These are phyloP conservation scores for Patagioenas fasciata DNA, from an alignment of 2,113 vertebrate genomes.

Conservation along the genomic window DNA sequence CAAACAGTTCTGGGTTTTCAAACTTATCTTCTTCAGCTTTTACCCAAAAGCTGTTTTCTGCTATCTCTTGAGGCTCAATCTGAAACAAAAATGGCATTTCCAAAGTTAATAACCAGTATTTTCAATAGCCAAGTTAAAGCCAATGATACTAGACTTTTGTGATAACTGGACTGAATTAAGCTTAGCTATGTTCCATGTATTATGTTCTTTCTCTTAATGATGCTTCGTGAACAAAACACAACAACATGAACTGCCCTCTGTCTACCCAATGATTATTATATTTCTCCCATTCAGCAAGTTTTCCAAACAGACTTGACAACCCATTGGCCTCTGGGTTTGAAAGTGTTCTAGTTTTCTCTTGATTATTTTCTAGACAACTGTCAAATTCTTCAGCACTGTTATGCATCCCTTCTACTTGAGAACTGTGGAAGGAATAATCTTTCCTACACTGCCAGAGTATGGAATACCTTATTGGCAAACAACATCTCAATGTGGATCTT, in stretches of 20 bases:
- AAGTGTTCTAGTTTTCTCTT: background rate
- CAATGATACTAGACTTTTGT: fast-evolving
- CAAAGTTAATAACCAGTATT: background rate
- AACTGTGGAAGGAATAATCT: background rate
- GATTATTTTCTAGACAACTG: background rate
- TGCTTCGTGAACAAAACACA: background rate
- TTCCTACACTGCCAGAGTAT: background rate
- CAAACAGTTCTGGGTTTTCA: slow-evolving; percentile 91
- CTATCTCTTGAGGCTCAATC: slow-evolving; percentile 94
- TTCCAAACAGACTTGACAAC: background rate
- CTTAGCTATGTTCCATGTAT: fast-evolving
- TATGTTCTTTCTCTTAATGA: too few relatives aligned
- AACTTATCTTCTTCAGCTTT: slow-evolving; percentile 95
- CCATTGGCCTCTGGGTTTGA: background rate
- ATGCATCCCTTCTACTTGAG: too few relatives aligned
- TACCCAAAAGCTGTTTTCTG: slow-evolving; percentile 96
- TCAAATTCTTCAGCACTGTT: background rate
- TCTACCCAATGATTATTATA: fast-evolving
- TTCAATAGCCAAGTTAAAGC: background rate
- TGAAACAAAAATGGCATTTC: slow-evolving; percentile 76
- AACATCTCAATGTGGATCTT: background rate
- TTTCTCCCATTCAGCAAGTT: background rate
- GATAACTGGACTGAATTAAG: background rate
- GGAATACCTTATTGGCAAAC: background rate
- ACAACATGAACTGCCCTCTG: background rate